Evolutionary conservation across 2,888 invertebrate genomes (phyloP).

Genomic region (Encarsia formosa): DNA sequence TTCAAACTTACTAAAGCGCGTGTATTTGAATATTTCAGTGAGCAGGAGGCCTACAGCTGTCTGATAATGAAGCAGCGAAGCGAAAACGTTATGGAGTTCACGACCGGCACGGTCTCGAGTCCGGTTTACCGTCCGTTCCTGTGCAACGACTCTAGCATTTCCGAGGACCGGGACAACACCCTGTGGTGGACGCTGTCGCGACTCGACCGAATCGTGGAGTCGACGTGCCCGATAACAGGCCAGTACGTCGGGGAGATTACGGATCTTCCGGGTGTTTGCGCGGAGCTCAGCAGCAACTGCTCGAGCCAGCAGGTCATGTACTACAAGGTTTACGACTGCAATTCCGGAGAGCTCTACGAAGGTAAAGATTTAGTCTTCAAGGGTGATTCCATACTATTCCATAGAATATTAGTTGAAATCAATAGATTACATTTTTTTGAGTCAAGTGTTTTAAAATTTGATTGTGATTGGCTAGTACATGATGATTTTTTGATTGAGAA

Average conservation of each 20-base stretch:
- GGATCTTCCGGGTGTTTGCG: conserved; percentile 59
- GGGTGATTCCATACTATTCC: too few species aligned
- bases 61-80: conserved; percentile 59
- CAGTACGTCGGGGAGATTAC: conserved; percentile 64
- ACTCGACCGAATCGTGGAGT: conserved; percentile 50
- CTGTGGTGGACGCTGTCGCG: conserved; percentile 39
- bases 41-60: conserved; percentile 59
- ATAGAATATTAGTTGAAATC: too few species aligned
- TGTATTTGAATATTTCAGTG: conserved; percentile 49
- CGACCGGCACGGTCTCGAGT: conserved; percentile 45
- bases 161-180: conserved; percentile 9
- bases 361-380: too few species aligned
- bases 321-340: conserved; percentile 62
- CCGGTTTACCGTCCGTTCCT: conserved; percentile 48
- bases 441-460: too few species aligned
- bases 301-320: conserved; percentile 64
- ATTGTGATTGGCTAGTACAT: too few species aligned
- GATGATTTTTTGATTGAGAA: too few species aligned
- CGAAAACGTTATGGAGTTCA: conserved; percentile 60
- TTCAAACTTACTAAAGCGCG: conserved; percentile 6
- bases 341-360: conserved; percentile 59
- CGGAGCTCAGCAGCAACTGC: conserved; percentile 64
- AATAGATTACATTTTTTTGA: too few species aligned
- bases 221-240: conserved; percentile 64
- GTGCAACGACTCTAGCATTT: conserved; percentile 51